Conservation (phyloP, 2,888 invertebrate genomes). For the Hirtodrosophila confusa region DNA sequence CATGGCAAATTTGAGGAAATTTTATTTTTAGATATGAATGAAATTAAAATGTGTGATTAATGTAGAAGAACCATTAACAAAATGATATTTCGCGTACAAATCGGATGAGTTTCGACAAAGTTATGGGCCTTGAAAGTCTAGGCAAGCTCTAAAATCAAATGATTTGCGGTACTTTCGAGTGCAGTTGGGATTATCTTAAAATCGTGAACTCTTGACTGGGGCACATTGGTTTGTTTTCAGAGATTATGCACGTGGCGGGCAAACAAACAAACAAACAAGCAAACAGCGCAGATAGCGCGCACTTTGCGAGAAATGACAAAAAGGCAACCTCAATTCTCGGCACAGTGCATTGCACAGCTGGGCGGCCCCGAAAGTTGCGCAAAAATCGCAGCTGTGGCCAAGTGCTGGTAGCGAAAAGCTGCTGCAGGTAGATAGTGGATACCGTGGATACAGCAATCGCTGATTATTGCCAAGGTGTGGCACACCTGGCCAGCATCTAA, state of each 20-base stretch:
- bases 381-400: constrained; percentile 36
- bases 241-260: constrained; percentile 23
- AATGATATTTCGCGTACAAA: too few relatives aligned
- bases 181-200: too few relatives aligned
- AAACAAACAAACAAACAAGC: background rate
- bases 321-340: constrained; percentile 5
- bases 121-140: too few relatives aligned
- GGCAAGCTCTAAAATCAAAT: too few relatives aligned
- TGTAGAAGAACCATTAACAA: too few relatives aligned
- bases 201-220: too few relatives aligned
- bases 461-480: constrained; percentile 29
- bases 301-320: background rate
- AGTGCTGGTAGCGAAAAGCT: constrained; percentile 1
- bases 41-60: too few relatives aligned
- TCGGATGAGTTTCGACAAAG: too few relatives aligned
- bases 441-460: constrained; percentile 4
- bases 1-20: too few relatives aligned
- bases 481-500: constrained; percentile 39
- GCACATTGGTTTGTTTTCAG: background rate
- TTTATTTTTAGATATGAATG: too few relatives aligned
- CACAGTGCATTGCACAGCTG: constrained; percentile 23
- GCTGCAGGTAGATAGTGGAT: constrained; percentile 1
- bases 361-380: constrained; percentile 28
- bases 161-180: too few relatives aligned
- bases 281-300: constrained; percentile 26